Base-by-base conservation (phyloP, 2,888 invertebrate species). In the Ceramica pisi region DNA sequence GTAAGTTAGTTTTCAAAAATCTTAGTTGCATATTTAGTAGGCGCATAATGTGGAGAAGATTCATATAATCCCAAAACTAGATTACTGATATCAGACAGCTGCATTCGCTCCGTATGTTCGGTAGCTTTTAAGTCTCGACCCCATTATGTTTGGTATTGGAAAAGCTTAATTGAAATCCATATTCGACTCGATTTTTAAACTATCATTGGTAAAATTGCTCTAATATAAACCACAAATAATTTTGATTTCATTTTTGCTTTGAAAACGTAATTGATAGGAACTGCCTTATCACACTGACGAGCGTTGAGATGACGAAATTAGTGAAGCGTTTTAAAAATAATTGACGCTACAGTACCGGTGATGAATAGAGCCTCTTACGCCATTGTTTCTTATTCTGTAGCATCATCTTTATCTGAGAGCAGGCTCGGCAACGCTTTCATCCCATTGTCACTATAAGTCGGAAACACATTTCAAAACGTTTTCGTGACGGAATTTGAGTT, bases 381-480 rank as follows among this genome's bases (percentile, higher is more conserved):
- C 67, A 71, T 85, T 83, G 80, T 80, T 80, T 71, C 48, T 64
- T 63, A 75, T 72, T 80, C 51, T 80, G 71, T 61, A 73, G 72
- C 26, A 81, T 78, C 78, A 84, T 70, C 74, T 71, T 74, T 76
- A 75, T 74, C 67, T 71, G 44, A 44, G 71, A 64, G 59, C 48
- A 67, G 65, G 67, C 76, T 66, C 67, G 62, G 23, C 53, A 74
- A 14, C 71, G 68, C 61, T 78, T 76, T 71, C 67, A 74, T 84
- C 82, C 64, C 65, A 79, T 73, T 76, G 73, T 75, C 46, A 65
- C 77, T 82, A 83, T 84, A 84, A 84, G 67, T 81, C 75, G 69
- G 78, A 78, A 78, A 81, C 71, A 75, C 55, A 80, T 78, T 68
- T 63, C 67, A 35, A 10, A 21, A 44, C 46, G 35, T 59, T 73